Evolutionary conservation across 2,797 vertebrate species (phyloP), one percentile per base, ranked within the genome.

Genomic region (Zalophus californianus): DNA sequence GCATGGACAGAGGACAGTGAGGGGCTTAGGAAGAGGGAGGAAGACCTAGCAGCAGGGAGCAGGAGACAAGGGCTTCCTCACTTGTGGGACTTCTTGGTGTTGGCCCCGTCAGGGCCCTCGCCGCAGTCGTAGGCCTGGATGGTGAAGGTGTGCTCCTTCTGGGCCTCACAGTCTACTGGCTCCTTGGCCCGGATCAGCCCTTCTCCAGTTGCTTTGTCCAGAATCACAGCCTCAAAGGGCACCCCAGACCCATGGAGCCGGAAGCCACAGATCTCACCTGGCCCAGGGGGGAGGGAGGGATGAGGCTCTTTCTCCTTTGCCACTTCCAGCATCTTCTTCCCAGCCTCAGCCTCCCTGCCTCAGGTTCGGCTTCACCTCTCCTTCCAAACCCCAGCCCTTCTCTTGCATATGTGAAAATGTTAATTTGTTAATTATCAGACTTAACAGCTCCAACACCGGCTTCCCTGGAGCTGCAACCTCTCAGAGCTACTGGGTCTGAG

Each of bases 71-170:
- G 85, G 32, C 16, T 23, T 79, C 91, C 98, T 99, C 85, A 99
- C 99, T 99, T 99, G 99, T 99, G 99, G 38, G 99, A 99, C 97
- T 99, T 99, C 98, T 99, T 99, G 99, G 99, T 99, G 98, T 99
- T 99, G 98, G 99, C 98, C 72, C 99, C 99, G 0, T 99, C 99
- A 0, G 99, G 99, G 70, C 99, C 99, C 98, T 99, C 99, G 88
- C 99, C 99, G 0, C 99, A 99, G 98, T 99, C 99, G 2, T 99
- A 99, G 85, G 99, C 99, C 98, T 99, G 99, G 98, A 99, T 99
- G 98, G 99, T 99, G 97, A 99, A 99, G 41, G 99, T 99, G 98
- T 99, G 99, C 84, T 99, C 99, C 93, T 99, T 99, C 97, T 99
- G 99, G 50, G 99, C 99, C 98, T 99, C 99, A 2, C 99, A 99